Conservation (phyloP, 2,888 invertebrate genomes). For the Scaptomyza cyrtandrae region DNA sequence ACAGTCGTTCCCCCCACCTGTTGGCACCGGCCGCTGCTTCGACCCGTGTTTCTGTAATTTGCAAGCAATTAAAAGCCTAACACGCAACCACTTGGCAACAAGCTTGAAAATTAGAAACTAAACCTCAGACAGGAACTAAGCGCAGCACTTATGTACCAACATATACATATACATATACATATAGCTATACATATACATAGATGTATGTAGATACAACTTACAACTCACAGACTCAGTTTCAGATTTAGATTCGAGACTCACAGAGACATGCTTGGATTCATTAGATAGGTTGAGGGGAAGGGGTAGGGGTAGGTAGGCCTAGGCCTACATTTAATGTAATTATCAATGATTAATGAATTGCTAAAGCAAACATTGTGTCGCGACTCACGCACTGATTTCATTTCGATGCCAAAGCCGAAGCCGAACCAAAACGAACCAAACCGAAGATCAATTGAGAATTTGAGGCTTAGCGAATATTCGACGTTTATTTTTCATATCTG, state of each 20-base stretch:
- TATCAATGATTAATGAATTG: constrained; percentile 82
- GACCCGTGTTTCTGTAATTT: constrained; percentile 65
- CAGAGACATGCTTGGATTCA: constrained; percentile 19
- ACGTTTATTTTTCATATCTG: neutral
- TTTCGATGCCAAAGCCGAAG: constrained; percentile 12
- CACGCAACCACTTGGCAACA: constrained; percentile 67
- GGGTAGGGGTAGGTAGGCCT: constrained; percentile 51
- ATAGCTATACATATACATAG: neutral
- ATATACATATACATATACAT: neutral
- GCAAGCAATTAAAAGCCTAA: constrained; percentile 70
- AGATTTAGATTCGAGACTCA: neutral
- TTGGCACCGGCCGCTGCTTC: neutral
- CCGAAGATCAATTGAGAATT: neutral
- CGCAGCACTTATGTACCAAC: constrained; percentile 32
- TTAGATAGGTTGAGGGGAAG: constrained; percentile 28
- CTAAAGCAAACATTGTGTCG: constrained; percentile 70
- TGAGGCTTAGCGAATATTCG: too few species aligned
- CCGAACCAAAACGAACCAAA: constrained; percentile 16
- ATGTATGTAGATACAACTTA: constrained; percentile 32
- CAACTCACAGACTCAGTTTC: constrained; percentile 22
- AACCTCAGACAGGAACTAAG: constrained; percentile 62
- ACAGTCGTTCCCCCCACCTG: neutral
- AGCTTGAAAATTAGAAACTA: constrained; percentile 55
- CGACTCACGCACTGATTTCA: constrained; percentile 37
- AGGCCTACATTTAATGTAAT: constrained; percentile 79